Evolutionary conservation across 2,797 vertebrate genomes (phyloP).

Genomic region (Hypotaenidia philippensis): DNA sequence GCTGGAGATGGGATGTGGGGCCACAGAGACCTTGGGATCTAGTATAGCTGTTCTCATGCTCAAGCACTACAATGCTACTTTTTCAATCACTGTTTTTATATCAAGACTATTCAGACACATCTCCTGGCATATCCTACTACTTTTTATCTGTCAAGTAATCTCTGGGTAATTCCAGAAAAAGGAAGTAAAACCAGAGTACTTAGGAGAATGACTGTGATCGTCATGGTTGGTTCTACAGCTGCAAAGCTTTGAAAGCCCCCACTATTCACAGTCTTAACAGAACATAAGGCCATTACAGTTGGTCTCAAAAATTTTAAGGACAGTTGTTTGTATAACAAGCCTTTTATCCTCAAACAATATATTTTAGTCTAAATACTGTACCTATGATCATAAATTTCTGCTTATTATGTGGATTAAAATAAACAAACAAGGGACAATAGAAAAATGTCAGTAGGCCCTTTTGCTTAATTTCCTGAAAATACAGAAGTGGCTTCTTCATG

Average conservation of each 20-base stretch:
- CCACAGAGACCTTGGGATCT: background rate
- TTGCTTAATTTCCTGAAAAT: conserved; percentile 65
- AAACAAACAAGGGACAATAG: conserved; percentile 34
- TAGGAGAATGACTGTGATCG: background rate
- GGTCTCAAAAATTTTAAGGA: background rate
- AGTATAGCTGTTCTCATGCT: background rate
- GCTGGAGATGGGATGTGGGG: background rate
- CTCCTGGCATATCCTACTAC: background rate
- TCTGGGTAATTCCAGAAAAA: conserved; percentile 1
- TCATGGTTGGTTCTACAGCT: background rate
- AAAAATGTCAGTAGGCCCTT: conserved; percentile 23
- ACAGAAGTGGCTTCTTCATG: conserved; percentile 63
- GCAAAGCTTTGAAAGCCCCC: background rate
- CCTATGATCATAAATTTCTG: conserved; percentile 26
- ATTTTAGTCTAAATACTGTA: background rate
- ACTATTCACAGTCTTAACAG: background rate
- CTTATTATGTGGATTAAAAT: conserved; percentile 40
- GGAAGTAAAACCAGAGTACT: background rate
- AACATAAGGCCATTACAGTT: background rate
- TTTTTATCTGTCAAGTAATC: background rate
- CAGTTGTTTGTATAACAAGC: background rate
- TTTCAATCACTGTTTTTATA: background rate
- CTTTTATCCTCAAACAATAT: conserved; percentile 16
- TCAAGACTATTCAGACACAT: background rate
- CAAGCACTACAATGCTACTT: background rate